Conservation (phyloP, 1,140 invertebrate species). For the Nylanderia fulva region DNA sequence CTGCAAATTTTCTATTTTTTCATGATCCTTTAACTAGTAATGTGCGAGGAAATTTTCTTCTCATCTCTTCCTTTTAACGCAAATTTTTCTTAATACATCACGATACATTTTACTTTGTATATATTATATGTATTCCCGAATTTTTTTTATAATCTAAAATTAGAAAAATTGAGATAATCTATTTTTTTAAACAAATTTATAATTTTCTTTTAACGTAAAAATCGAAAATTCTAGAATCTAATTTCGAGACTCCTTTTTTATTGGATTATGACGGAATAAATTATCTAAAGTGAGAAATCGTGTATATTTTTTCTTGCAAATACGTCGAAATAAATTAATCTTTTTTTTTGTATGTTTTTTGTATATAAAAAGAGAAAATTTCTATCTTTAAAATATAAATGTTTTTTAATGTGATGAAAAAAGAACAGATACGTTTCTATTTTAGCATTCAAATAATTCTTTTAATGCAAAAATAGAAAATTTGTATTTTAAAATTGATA, state of each 20-base stretch:
- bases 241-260: neutral
- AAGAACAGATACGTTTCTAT: conserved; percentile 7
- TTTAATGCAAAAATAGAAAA: conserved; percentile 1
- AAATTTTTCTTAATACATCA: conserved; percentile 41
- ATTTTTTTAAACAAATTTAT: neutral
- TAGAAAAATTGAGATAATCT: neutral
- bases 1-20: conserved; percentile 15
- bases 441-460: conserved; percentile 6
- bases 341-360: too few relatives aligned
- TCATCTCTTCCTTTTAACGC: neutral
- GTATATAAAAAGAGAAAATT: too few relatives aligned
- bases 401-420: conserved; percentile 4
- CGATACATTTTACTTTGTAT: neutral
- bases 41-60: conserved; percentile 6
- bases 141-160: neutral
- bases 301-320: too few relatives aligned
- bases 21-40: neutral
- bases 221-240: neutral
- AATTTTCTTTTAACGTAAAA: neutral
- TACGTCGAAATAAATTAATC: too few relatives aligned
- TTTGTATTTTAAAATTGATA: conserved; percentile 18
- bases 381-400: too few relatives aligned
- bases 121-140: neutral
- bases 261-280: too few relatives aligned
- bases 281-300: too few relatives aligned